Base-by-base conservation (phyloP, 2,113 vertebrate genomes). In the Eulemur macaco region DNA sequence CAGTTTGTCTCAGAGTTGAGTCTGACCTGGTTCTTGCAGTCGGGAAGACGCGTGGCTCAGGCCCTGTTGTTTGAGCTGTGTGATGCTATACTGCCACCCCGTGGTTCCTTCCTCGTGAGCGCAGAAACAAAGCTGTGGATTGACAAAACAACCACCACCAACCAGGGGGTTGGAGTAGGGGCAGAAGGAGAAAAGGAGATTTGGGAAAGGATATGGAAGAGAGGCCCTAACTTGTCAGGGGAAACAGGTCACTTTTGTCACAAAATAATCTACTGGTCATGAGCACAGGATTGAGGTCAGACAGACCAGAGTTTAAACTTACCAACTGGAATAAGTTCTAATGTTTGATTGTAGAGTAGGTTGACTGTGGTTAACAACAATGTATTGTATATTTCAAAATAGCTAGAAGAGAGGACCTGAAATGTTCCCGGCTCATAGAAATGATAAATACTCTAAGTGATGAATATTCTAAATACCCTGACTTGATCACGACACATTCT, bases 41-140 rank as follows among this genome's bases (percentile, higher is more conserved):
- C 10, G 3, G 50, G 18, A 89, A 58, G 63, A 23, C 4, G 3
- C 60, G 0, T 0, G 1, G 21, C 23, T 18, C 8, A 2, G 0
- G 3, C 25, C 17, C 15, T 3, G 6, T 0, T 1, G 64, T 74
- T 69, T 74, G 92, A 52, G 77, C 94, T 6, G 3, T 37, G 31
- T 84, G 94, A 94, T 98, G 66, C 93, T 95, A 87, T 96, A 95
- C 97, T 98, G 98, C 98, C 98, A 98, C 98, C 99, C 96, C 68
- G 98, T 97, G 99, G 97, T 39, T 37, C 56, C 73, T 27, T 31
- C 29, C 0, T 34, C 2, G 1, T 12, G 23, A 74, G 52, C 82
- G 66, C 60, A 18, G 37, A 91, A 71, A 81, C 82, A 42, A 82
- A 74, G 25, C 21, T 29, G 0, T 10, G 10, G 31, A 18, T 54